Percentiles rank a stretch among this genome's conserved stretches.
Conservation (phyloP, 2,113 vertebrate species). For the Acrocephalus arundinaceus region DNA sequence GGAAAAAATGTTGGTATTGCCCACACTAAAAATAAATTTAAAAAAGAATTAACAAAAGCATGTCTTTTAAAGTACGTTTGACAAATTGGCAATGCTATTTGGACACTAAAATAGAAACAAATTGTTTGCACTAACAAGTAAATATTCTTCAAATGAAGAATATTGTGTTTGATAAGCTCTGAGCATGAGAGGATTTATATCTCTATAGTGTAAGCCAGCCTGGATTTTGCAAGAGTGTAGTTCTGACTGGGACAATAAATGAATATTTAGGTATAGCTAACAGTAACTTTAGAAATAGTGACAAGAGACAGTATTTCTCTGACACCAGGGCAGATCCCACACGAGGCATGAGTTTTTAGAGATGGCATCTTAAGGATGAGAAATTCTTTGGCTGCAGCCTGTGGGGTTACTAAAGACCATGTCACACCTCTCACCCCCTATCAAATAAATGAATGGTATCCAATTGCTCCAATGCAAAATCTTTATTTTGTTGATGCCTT, state of each 20-base stretch:
- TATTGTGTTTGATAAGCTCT: not conserved
- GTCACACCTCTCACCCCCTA: rapidly evolving
- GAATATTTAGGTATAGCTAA: not conserved
- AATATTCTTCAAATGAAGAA: not conserved
- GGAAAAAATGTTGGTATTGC: not conserved
- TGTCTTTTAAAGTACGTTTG: not conserved
- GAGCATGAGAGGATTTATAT: not conserved
- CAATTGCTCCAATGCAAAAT: not conserved
- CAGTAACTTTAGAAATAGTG: not conserved
- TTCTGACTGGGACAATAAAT: not conserved
- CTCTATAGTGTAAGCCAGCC: not conserved
- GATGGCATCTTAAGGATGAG: not conserved
- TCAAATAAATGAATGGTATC: not conserved
- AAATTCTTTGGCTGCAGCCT: not conserved
- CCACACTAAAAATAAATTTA: rapidly evolving
- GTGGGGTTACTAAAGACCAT: not conserved
- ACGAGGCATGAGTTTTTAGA: rapidly evolving
- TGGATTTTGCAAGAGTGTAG: not conserved
- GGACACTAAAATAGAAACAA: not conserved
- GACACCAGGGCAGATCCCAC: not conserved
- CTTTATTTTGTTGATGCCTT: not conserved
- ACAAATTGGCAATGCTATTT: not conserved
- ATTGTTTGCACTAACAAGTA: not conserved
- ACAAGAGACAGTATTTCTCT: not conserved
- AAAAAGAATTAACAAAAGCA: not conserved